phyloP scores from a whole-genome alignment of 2,888 invertebrate species.

The Drosophila suboccidentalis region DNA sequence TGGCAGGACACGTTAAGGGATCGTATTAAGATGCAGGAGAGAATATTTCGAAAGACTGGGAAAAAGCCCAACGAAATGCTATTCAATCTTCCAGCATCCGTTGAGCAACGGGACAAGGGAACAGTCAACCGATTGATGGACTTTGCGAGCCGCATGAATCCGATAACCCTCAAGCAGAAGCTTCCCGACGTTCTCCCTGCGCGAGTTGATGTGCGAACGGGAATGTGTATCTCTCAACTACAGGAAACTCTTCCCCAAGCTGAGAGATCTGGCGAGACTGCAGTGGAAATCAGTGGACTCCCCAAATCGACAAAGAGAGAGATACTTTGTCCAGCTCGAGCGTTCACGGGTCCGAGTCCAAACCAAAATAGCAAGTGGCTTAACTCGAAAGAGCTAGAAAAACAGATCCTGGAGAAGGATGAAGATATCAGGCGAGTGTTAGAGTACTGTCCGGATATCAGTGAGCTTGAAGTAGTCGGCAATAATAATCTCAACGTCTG shows the following conservation, averaged over 20 bases:
- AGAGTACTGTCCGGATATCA: slow-evolving; percentile 71
- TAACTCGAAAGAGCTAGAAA: slow-evolving; percentile 62
- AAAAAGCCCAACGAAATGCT: slow-evolving; percentile 65
- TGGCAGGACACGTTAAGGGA: slow-evolving; percentile 73
- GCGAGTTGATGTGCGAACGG: slow-evolving; percentile 28
- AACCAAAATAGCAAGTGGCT: slow-evolving; percentile 58
- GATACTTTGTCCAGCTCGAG: slow-evolving; percentile 33
- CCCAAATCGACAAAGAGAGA: slow-evolving; percentile 56
- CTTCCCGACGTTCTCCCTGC: slow-evolving; percentile 31
- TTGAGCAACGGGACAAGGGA: slow-evolving; percentile 72
- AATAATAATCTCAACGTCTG: not conserved
- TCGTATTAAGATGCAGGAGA: slow-evolving; percentile 53
- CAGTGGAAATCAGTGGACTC: slow-evolving; percentile 76
- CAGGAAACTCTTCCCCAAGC: slow-evolving; percentile 70
- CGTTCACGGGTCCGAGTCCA: too few relatives aligned
- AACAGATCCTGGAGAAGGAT: slow-evolving; percentile 44
- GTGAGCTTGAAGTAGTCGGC: slow-evolving; percentile 72
- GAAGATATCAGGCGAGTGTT: slow-evolving; percentile 69
- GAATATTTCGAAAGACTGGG: slow-evolving; percentile 56
- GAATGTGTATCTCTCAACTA: slow-evolving; percentile 44
- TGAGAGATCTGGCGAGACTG: slow-evolving; percentile 41
- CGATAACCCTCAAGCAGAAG: slow-evolving; percentile 34
- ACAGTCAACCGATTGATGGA: slow-evolving; percentile 74
- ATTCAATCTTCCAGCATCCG: slow-evolving; percentile 65
- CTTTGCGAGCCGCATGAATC: slow-evolving; percentile 71